Percentiles rank a stretch among this genome's conserved stretches.
Conservation (phyloP, 1,140 invertebrate genomes). For the Panulirus ornatus region DNA sequence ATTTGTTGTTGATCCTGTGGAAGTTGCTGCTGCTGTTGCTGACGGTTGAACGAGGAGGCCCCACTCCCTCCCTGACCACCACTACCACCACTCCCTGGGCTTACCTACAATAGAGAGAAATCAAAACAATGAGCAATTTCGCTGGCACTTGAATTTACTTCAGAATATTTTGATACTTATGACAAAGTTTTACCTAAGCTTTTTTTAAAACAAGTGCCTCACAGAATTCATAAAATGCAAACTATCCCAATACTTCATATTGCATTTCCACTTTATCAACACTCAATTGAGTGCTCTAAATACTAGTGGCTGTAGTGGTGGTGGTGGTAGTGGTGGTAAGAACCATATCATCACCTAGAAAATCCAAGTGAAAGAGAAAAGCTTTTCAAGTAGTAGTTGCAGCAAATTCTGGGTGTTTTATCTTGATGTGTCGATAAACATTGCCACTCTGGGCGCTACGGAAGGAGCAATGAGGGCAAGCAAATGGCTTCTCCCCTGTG, state of each 20-base stretch:
- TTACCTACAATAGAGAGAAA: slow-evolving; percentile 71
- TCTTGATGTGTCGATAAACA: slow-evolving; percentile 72
- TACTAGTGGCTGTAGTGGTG: neutral
- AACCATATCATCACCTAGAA: neutral
- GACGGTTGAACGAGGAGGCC: slow-evolving; percentile 11
- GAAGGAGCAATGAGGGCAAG: slow-evolving; percentile 79
- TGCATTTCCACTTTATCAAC: neutral
- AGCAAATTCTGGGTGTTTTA: slow-evolving; percentile 57
- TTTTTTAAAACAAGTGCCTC: slow-evolving; percentile 8
- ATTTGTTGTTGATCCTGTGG: slow-evolving; percentile 36
- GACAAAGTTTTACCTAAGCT: neutral
- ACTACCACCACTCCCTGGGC: slow-evolving; percentile 65
- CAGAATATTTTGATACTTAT: neutral
- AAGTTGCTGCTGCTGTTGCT: slow-evolving; percentile 23
- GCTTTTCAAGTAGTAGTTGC: slow-evolving; percentile 11
- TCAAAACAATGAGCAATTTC: slow-evolving; percentile 55
- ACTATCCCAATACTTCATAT: neutral
- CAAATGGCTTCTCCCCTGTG: slow-evolving; percentile 80
- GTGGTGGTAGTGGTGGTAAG: neutral
- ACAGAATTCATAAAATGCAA: neutral
- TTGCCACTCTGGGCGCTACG: slow-evolving; percentile 74
- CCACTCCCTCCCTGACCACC: slow-evolving; percentile 63
- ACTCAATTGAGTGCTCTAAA: neutral
- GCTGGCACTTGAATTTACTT: slow-evolving; percentile 11
- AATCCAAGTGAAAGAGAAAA: neutral